Evolutionary conservation across 35 echinoderm and acorn worm species (phyloP).

Genomic region (Hemicentrotus pulcherrimus): DNA sequence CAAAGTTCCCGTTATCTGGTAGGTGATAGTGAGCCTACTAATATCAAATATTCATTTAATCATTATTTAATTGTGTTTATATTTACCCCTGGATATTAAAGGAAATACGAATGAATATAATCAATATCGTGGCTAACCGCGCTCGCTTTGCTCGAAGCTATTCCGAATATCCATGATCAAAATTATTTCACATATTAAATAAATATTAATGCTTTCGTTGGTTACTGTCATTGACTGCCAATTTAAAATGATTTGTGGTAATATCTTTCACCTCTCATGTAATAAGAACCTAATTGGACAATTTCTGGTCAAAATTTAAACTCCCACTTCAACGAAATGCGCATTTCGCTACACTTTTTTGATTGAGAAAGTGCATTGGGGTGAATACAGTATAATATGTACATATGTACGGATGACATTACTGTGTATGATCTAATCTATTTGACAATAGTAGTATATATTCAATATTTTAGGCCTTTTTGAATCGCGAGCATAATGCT

Average conservation of each 20-base stretch:
- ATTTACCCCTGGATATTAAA: neutral
- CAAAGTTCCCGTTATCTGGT: no score
- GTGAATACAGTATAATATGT: neutral
- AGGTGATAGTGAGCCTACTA: no score
- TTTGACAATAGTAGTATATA: no score
- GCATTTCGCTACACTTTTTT: neutral
- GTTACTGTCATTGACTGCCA: neutral
- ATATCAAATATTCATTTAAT: no score
- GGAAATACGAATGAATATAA: neutral
- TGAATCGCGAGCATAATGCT: no score
- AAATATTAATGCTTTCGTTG: neutral
- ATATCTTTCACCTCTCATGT: neutral
- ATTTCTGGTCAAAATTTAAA: neutral
- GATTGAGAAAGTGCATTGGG: neutral
- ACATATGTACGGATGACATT: neutral
- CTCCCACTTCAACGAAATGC: neutral
- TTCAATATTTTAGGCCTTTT: no score
- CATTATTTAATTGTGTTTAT: neutral
- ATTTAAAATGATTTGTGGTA: neutral
- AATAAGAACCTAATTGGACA: slow-evolving; percentile 1
- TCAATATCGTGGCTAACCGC: neutral
- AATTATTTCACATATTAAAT: neutral
- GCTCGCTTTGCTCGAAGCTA: neutral
- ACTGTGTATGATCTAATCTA: no score
- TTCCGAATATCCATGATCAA: neutral